Evolutionary conservation across 2,888 invertebrate species (phyloP).

Genomic region (Halocaridina rubra): DNA sequence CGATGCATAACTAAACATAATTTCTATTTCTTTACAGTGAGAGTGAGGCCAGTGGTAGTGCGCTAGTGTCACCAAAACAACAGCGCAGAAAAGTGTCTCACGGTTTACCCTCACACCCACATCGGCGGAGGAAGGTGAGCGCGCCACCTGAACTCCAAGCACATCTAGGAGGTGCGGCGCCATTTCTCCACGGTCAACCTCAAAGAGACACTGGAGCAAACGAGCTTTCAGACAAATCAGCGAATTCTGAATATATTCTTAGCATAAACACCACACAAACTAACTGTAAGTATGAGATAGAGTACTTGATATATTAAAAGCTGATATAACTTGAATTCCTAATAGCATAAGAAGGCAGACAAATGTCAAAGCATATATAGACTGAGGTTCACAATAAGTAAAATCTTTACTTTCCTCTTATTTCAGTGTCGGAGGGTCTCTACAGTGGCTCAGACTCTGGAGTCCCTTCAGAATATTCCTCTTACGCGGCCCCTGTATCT

Average conservation of each 20-base stretch:
- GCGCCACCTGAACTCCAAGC: conserved; percentile 63
- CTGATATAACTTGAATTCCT: no score
- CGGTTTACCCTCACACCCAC: conserved; percentile 58
- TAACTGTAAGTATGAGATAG: conserved; percentile 40
- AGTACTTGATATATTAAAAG: no score
- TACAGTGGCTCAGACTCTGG: conserved; percentile 63
- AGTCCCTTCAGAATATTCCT: conserved; percentile 63
- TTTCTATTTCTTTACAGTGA: conserved; percentile 44
- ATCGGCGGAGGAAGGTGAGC: conserved; percentile 63
- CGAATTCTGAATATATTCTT: conserved; percentile 48
- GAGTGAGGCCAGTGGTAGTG: conserved; percentile 62
- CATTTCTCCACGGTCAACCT: not conserved
- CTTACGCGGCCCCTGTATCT: conserved; percentile 56
- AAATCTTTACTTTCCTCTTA: not conserved
- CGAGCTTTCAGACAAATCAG: conserved; percentile 24
- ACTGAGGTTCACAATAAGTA: not conserved
- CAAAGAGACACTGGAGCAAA: conserved; percentile 50
- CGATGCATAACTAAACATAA: not conserved
- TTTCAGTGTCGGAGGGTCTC: conserved; percentile 53
- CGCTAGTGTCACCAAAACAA: conserved; percentile 49
- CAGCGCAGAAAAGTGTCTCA: conserved; percentile 42
- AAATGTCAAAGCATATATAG: no score
- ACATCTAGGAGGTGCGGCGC: conserved; percentile 45
- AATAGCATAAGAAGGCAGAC: no score
- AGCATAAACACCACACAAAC: conserved; percentile 40